Percentiles rank a stretch among this genome's conserved stretches.
phyloP scores from a whole-genome alignment of 2,113 vertebrate species.

The Chaetops frenatus region DNA sequence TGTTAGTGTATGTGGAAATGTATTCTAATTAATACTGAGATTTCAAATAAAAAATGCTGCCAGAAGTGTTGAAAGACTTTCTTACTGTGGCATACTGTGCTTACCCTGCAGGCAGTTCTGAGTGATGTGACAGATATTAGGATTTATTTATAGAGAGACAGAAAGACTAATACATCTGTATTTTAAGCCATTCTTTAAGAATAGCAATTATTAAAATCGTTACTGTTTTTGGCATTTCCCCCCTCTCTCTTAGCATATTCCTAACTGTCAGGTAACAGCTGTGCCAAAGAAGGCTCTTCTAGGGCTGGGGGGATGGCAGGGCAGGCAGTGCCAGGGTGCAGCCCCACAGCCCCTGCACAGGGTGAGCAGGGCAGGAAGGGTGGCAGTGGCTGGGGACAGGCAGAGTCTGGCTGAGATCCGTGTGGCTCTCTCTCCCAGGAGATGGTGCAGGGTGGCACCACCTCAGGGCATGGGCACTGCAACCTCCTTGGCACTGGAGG shows the following conservation, averaged over 20 bases:
- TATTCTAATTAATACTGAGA: background rate
- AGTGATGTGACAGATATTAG: background rate
- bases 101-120: background rate
- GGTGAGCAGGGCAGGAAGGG: background rate
- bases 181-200: background rate
- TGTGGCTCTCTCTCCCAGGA: background rate
- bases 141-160: background rate
- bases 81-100: background rate
- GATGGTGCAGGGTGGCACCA: background rate
- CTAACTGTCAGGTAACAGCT: rapidly evolving
- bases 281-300: background rate
- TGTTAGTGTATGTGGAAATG: background rate
- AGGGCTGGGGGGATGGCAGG: background rate
- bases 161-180: background rate
- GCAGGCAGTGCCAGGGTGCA: background rate
- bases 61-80: background rate
- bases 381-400: background rate
- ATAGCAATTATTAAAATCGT: background rate
- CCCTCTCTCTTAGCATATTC: background rate
- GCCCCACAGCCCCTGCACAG: background rate
- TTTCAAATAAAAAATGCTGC: background rate
- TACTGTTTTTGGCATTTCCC: background rate
- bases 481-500: no score
- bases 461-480: background rate
- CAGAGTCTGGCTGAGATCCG: rapidly evolving